A percentile compares a stretch with the other conserved stretches of the same genome.
Conservation (phyloP, 2,888 invertebrate genomes). For the Eupithecia insigniata region DNA sequence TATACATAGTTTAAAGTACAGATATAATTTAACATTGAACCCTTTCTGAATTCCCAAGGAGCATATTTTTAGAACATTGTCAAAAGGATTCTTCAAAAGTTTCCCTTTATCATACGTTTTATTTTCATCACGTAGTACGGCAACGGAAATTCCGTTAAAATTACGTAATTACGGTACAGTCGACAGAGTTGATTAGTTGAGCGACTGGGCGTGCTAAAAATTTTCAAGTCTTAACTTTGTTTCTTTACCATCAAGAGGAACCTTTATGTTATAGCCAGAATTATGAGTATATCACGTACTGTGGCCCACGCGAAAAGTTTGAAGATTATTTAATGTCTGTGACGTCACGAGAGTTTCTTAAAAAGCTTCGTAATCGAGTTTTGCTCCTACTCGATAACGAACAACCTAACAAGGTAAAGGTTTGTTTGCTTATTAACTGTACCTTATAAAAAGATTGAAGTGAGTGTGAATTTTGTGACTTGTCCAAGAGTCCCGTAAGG, state of each 20-base stretch:
- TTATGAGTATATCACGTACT: not conserved
- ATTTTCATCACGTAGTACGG: slow-evolving; percentile 10
- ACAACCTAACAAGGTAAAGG: too few species aligned
- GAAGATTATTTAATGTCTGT: not conserved
- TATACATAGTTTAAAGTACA: too few species aligned
- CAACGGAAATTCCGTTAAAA: slow-evolving; percentile 10
- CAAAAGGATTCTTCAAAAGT: not conserved
- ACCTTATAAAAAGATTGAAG: too few species aligned
- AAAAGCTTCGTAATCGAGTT: too few species aligned
- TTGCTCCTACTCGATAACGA: too few species aligned
- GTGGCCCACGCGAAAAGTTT: not conserved
- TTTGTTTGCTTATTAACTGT: too few species aligned
- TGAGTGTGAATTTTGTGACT: too few species aligned
- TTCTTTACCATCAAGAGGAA: not conserved
- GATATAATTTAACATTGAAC: not conserved
- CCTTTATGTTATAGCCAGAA: not conserved
- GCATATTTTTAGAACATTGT: not conserved
- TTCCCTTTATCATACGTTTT: not conserved
- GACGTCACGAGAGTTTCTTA: not conserved
- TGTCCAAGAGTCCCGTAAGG: too few species aligned
- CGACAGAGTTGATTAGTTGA: slow-evolving; percentile 8
- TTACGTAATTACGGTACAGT: slow-evolving; percentile 15
- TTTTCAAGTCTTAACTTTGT: not conserved
- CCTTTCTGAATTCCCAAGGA: not conserved
- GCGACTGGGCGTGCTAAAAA: slow-evolving; percentile 4